Evolutionary conservation across 2,797 vertebrate species (phyloP).

Genomic region (Gambusia yucatana): DNA sequence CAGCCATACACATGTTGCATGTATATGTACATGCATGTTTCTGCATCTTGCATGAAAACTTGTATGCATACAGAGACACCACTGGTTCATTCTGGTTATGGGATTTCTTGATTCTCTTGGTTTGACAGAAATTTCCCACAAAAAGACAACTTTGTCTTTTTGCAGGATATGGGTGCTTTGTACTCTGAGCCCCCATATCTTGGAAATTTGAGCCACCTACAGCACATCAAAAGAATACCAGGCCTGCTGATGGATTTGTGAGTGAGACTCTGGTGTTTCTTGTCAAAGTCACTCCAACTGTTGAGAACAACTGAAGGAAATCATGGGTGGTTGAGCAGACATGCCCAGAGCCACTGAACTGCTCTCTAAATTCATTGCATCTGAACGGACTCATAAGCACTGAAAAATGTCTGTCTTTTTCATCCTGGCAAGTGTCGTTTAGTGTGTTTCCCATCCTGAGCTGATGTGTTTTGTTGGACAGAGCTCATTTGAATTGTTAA

Average conservation of each 20-base stretch:
- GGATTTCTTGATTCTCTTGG: not conserved
- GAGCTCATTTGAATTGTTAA: conserved; percentile 80
- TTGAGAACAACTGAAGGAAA: not conserved
- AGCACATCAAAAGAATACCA: not conserved
- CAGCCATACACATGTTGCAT: too few species aligned
- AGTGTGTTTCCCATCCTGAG: conserved; percentile 1
- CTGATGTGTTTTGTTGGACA: conserved; percentile 37
- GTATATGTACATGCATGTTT: too few species aligned
- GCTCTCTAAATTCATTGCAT: not conserved
- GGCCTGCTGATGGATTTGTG: not conserved
- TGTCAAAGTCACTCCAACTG: not conserved
- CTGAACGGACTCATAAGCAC: not conserved
- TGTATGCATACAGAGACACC: too few species aligned
- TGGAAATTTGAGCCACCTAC: not conserved
- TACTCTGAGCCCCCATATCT: not conserved
- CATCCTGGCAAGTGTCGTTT: not conserved
- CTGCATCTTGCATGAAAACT: too few species aligned
- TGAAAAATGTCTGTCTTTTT: not conserved
- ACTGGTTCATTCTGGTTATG: not conserved
- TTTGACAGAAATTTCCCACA: not conserved
- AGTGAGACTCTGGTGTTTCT: not conserved
- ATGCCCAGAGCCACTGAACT: not conserved
- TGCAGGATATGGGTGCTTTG: not conserved
- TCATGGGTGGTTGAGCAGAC: not conserved
- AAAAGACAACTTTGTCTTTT: not conserved